Percentiles rank a stretch among this genome's conserved stretches.
Evolutionary conservation across 2,797 vertebrate species (phyloP).

Genomic region (Phoeniculus purpureus): DNA sequence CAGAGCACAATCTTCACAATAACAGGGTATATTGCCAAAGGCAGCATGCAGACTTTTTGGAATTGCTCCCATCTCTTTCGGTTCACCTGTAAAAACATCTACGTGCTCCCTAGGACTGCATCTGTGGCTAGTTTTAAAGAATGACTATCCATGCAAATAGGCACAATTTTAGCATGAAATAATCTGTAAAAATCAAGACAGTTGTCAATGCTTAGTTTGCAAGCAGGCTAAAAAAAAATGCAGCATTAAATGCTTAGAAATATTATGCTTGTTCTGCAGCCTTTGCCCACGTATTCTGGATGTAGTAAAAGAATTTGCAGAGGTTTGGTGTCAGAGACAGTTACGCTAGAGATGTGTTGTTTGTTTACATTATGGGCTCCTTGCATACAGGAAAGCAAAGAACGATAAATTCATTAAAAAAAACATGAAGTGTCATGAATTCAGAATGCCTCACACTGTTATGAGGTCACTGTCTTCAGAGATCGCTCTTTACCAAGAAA

Average conservation of each 20-base stretch:
- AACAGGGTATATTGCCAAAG: slow-evolving; percentile 85
- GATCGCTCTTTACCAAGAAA: slow-evolving; percentile 1
- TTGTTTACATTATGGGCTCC: slow-evolving; percentile 42
- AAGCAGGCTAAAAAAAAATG: background rate
- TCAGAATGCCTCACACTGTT: background rate
- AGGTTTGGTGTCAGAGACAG: slow-evolving; percentile 29
- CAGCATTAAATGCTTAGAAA: background rate
- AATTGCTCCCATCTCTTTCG: slow-evolving; percentile 85
- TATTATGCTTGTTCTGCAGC: slow-evolving; percentile 41
- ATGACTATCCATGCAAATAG: slow-evolving; percentile 86
- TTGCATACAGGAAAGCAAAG: slow-evolving; percentile 38
- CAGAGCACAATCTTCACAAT: slow-evolving; percentile 85
- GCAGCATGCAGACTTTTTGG: slow-evolving; percentile 84
- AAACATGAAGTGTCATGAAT: background rate
- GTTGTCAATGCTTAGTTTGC: slow-evolving; percentile 68
- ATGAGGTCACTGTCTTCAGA: background rate
- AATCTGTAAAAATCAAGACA: slow-evolving; percentile 76
- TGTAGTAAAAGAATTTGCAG: slow-evolving; percentile 48
- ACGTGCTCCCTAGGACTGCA: slow-evolving; percentile 84
- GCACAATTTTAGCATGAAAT: slow-evolving; percentile 85
- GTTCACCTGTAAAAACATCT: slow-evolving; percentile 91
- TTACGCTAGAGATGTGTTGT: slow-evolving; percentile 25
- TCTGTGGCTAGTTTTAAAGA: slow-evolving; percentile 86
- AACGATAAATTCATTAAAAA: background rate
- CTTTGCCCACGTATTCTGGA: slow-evolving; percentile 40